phyloP scores from a whole-genome alignment of 1,140 invertebrate species.

The Drosophila repletoides region DNA sequence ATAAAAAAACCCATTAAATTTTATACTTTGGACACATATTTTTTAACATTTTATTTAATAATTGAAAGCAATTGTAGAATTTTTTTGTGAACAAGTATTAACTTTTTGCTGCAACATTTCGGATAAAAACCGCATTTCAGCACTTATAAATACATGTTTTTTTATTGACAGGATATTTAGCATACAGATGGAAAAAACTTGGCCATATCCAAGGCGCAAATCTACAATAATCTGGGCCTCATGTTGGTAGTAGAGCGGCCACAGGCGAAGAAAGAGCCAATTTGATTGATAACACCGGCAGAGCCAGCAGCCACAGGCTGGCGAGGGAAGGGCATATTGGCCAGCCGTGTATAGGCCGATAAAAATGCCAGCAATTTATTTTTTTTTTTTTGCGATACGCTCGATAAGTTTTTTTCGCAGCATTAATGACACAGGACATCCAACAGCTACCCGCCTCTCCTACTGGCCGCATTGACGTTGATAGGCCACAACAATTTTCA shows the following conservation, averaged over 20 bases:
- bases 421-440: constrained; percentile 75
- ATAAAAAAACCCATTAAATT: too few relatives aligned
- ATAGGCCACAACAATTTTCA: constrained; percentile 80
- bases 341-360: constrained; percentile 49
- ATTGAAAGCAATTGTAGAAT: too few relatives aligned
- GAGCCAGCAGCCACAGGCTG: constrained; percentile 43
- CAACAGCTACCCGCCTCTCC: background rate
- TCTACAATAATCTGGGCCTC: constrained; percentile 12
- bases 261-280: constrained; percentile 45
- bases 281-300: constrained; percentile 66
- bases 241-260: constrained; percentile 30
- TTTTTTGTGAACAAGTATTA: too few relatives aligned
- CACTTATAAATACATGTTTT: too few relatives aligned
- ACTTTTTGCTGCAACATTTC: background rate
- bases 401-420: constrained; percentile 11
- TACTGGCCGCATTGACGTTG: constrained; percentile 66
- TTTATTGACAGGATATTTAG: too few relatives aligned
- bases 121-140: too few relatives aligned
- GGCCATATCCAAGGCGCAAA: constrained; percentile 2
- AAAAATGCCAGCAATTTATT: constrained; percentile 69
- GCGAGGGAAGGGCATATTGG: constrained; percentile 16
- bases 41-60: too few relatives aligned
- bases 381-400: constrained; percentile 51
- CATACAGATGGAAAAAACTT: too few relatives aligned
- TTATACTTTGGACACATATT: too few relatives aligned